Evolutionary conservation across 2,113 vertebrate genomes (phyloP).

Genomic region (Salvelinus alpinus): DNA sequence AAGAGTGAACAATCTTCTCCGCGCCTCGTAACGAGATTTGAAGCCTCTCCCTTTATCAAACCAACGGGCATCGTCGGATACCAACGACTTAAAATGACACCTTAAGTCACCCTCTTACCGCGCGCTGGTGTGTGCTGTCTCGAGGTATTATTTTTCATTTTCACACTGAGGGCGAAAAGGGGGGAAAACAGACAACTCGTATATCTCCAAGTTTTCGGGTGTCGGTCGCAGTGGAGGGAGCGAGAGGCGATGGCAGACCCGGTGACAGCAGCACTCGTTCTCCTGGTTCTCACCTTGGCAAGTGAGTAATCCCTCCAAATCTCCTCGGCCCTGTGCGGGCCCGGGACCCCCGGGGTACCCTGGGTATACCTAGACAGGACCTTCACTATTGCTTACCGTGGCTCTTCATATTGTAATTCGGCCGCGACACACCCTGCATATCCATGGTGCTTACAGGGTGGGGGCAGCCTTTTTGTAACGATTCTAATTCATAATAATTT

Average conservation of each 20-base stretch:
- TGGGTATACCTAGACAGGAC: slow-evolving; percentile 7
- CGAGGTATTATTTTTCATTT: background rate
- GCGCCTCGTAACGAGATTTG: slow-evolving; percentile 7
- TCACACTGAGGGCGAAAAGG: background rate
- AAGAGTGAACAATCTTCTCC: slow-evolving; percentile 29
- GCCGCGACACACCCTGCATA: background rate
- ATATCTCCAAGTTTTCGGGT: slow-evolving; percentile 52
- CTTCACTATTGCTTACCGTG: background rate
- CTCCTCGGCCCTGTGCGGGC: no score
- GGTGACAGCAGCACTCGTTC: slow-evolving; percentile 61
- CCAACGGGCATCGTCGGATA: slow-evolving; percentile 4
- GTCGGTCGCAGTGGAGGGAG: slow-evolving; percentile 57
- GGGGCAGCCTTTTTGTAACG: background rate
- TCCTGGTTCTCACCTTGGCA: slow-evolving; percentile 65
- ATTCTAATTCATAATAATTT: background rate
- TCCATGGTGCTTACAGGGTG: background rate
- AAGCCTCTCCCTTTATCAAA: slow-evolving; percentile 16
- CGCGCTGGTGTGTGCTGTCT: background rate
- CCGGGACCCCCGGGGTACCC: no score
- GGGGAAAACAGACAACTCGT: slow-evolving; percentile 7
- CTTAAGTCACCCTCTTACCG: background rate
- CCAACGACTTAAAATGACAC: slow-evolving; percentile 1
- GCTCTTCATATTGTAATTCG: background rate
- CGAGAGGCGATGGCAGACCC: slow-evolving; percentile 59
- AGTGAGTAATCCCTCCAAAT: slow-evolving; percentile 57